Evolutionary conservation across 2,113 vertebrate species (phyloP), one percentile per base, ranked within the genome.

Genomic region (Kryptolebias marmoratus): DNA sequence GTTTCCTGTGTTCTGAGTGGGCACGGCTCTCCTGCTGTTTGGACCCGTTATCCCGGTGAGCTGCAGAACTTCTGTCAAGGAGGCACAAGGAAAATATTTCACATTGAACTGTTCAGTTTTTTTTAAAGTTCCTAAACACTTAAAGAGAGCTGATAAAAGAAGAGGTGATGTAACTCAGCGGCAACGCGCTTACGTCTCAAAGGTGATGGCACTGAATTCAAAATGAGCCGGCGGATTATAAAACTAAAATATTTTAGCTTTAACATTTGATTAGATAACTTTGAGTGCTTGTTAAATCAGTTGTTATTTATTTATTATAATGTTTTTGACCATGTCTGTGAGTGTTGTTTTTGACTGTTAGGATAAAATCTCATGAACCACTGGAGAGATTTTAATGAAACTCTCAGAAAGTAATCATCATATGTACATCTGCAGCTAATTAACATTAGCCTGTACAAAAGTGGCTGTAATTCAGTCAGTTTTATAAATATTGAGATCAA

Each of bases 91-190:
- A 55, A 44, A 30, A 9, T 44, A 15, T 39, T 39, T 9, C 15
- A 12, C 2, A 28, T 42, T 14, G 16, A 54, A 42, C 31, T 11
- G 18, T 22, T 50, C 22, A 22, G 22, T 22, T 22, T 18, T 52
- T 18, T 10, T 14, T n/a, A 18, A 5, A 56, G 50, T 54, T 5
- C 5, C 3, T 3, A 27, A 31, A 66, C n/a, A 22, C 1, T n/a
- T 52, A 13, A 12, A 22, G 48, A 57, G 22, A 32, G 16, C 11
- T n/a, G 28, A 2, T 47, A 47, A 50, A 59, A 36, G 55, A 27
- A 49, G 53, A 50, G 18, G 13, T 69, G 67, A 59, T 69, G 67
- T 13, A 69, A 68, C 30, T 48, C 7, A 3, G 27, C 48, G 44
- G 31, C 47, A 57, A 49, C 28, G n/a, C 8, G 12, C 45, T 54